Evolutionary conservation across 35 echinoderm and acorn worm genomes (phyloP).

Genomic region (Heliocidaris erythrogramma): DNA sequence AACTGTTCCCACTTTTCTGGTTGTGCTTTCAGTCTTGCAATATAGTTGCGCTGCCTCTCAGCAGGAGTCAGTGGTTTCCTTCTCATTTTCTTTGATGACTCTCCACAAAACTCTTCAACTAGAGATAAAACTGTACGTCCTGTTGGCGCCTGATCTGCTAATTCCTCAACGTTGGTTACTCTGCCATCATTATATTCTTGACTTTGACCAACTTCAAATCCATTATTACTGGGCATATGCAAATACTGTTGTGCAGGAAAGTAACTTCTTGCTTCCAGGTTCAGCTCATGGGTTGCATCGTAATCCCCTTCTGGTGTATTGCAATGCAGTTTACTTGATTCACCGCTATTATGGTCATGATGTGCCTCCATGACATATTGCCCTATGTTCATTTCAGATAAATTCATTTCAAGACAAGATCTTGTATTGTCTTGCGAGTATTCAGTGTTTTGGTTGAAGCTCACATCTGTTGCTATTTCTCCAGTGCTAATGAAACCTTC

Average conservation of each 20-base stretch:
- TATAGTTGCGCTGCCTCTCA: slow-evolving; percentile 17
- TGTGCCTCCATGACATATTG: neutral
- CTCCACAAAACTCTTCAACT: neutral
- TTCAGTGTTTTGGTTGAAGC: neutral
- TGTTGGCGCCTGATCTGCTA: neutral
- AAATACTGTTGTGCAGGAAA: neutral
- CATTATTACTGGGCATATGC: neutral
- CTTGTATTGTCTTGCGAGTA: neutral
- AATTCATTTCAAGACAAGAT: neutral
- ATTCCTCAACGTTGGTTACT: neutral
- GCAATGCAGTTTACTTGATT: neutral
- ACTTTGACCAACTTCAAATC: neutral
- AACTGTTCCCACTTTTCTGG: neutral
- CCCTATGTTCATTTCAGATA: neutral
- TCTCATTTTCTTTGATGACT: neutral
- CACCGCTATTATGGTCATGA: neutral
- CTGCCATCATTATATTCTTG: neutral
- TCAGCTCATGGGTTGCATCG: too few species aligned
- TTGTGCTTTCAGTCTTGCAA: neutral
- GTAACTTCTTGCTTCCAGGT: too few species aligned
- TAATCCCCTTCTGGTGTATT: neutral
- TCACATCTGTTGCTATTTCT: neutral
- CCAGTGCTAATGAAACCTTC: neutral
- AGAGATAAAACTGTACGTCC: neutral
- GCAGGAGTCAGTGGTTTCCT: neutral